phyloP scores from a whole-genome alignment of 2,113 vertebrate species.

The Thomomys bottae region DNA sequence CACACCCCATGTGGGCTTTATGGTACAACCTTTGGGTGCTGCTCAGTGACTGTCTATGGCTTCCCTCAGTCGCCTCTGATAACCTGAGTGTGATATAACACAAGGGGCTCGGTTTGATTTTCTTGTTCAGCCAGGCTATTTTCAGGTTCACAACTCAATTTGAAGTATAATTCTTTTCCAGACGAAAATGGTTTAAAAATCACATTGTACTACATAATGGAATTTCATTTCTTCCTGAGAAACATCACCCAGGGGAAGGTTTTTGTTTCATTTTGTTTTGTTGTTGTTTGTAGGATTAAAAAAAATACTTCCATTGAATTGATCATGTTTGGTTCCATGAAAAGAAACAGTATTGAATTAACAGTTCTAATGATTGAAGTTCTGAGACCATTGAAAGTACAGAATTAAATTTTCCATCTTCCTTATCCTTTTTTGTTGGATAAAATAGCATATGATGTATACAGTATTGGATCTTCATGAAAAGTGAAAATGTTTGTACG shows the following conservation, averaged over 20 bases:
- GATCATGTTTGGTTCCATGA: conserved; percentile 56
- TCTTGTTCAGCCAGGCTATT: conserved; percentile 61
- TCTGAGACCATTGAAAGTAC: conserved; percentile 44
- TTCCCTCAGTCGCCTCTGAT: conserved; percentile 5
- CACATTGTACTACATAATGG: conserved; percentile 63
- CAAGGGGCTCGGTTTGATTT: conserved; percentile 49
- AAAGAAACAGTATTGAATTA: conserved; percentile 67
- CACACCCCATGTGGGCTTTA: not conserved
- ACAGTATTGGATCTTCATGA: conserved; percentile 47
- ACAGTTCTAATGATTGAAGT: conserved; percentile 42
- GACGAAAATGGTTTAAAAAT: conserved; percentile 70
- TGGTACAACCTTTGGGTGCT: not conserved
- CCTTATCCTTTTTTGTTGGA: conserved; percentile 47
- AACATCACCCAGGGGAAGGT: conserved; percentile 46
- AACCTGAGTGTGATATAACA: not conserved
- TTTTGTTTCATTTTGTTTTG: conserved; percentile 26
- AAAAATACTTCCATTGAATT: conserved; percentile 54
- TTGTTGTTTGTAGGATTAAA: conserved; percentile 64
- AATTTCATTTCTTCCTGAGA: conserved; percentile 72
- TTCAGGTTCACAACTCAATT: conserved; percentile 42
- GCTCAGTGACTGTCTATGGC: not conserved
- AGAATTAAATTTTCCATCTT: conserved; percentile 57
- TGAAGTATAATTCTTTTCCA: conserved; percentile 71
- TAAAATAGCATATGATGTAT: conserved; percentile 43
- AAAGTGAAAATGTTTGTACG: conserved; percentile 40